Evolutionary conservation across 2,797 vertebrate genomes (phyloP).

Genomic region (Sebastolobus altivelis): DNA sequence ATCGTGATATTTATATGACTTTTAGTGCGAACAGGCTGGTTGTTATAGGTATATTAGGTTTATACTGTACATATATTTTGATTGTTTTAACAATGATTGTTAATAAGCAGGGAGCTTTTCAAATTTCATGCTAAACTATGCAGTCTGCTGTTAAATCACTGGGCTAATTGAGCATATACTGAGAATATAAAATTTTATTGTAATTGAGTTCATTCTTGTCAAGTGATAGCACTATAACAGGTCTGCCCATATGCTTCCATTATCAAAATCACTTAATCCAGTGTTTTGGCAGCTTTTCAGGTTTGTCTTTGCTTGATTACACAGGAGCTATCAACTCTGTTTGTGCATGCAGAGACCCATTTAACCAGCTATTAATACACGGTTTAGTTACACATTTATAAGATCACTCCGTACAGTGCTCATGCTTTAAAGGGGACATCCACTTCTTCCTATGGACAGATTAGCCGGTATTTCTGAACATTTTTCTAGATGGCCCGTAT

Average conservation of each 20-base stretch:
- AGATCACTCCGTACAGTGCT: not conserved
- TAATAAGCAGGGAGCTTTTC: not conserved
- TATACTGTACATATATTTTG: not conserved
- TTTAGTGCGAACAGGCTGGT: not conserved
- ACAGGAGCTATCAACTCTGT: conserved; percentile 14
- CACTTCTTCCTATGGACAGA: not conserved
- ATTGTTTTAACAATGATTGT: not conserved
- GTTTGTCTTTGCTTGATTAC: conserved; percentile 37
- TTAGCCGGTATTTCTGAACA: not conserved
- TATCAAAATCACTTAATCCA: conserved; percentile 37
- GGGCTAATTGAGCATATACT: conserved; percentile 31
- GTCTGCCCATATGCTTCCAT: conserved; percentile 25
- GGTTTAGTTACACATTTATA: not conserved
- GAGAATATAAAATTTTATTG: conserved; percentile 13
- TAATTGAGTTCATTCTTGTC: conserved; percentile 37
- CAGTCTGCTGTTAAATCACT: not conserved
- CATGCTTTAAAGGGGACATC: not conserved
- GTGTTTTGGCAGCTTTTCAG: conserved; percentile 28
- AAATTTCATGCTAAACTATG: not conserved
- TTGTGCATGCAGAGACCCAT: conserved; percentile 34
- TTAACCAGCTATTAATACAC: conserved; percentile 17
- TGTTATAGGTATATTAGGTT: not conserved
- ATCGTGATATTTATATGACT: no score
- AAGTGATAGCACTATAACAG: conserved; percentile 19
- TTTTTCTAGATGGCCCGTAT: not conserved